phyloP scores from a whole-genome alignment of 2,888 invertebrate genomes.

The Napeogenes inachia region DNA sequence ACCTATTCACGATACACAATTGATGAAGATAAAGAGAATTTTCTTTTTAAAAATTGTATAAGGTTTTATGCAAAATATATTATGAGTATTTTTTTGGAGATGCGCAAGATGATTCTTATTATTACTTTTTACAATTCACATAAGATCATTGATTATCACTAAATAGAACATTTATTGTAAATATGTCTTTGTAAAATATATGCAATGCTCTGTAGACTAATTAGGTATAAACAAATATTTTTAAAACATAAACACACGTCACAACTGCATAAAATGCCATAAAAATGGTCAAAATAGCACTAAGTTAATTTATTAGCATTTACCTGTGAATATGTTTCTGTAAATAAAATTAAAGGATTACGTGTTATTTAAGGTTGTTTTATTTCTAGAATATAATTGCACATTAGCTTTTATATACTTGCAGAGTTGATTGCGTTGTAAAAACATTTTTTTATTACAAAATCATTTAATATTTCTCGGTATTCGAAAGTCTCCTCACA shows the following conservation, averaged over 20 bases:
- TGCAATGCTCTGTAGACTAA: not conserved
- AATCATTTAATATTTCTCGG: too few relatives aligned
- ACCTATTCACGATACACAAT: conserved; percentile 17
- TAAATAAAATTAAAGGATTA: conserved; percentile 70
- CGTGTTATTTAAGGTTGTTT: conserved; percentile 52
- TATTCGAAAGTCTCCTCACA: too few relatives aligned
- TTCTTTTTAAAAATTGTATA: too few relatives aligned
- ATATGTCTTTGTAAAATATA: not conserved
- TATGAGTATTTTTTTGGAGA: too few relatives aligned
- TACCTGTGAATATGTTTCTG: conserved; percentile 45
- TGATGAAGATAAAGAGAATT: too few relatives aligned
- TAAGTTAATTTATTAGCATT: conserved; percentile 13
- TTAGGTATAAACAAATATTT: not conserved
- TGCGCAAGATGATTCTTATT: too few relatives aligned
- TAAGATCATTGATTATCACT: too few relatives aligned
- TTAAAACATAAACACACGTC: conserved; percentile 13
- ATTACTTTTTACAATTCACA: too few relatives aligned
- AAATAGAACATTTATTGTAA: not conserved
- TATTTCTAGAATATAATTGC: conserved; percentile 29
- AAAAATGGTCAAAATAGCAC: conserved; percentile 13
- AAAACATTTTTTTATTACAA: too few relatives aligned
- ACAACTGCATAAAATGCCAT: conserved; percentile 23
- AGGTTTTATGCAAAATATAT: too few relatives aligned
- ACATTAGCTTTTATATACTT: not conserved
- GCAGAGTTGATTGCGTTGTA: too few relatives aligned